A percentile compares a stretch with the other conserved stretches of the same genome.
Conservation (phyloP, 2,797 vertebrate species). For the Spinus olivaceus region DNA sequence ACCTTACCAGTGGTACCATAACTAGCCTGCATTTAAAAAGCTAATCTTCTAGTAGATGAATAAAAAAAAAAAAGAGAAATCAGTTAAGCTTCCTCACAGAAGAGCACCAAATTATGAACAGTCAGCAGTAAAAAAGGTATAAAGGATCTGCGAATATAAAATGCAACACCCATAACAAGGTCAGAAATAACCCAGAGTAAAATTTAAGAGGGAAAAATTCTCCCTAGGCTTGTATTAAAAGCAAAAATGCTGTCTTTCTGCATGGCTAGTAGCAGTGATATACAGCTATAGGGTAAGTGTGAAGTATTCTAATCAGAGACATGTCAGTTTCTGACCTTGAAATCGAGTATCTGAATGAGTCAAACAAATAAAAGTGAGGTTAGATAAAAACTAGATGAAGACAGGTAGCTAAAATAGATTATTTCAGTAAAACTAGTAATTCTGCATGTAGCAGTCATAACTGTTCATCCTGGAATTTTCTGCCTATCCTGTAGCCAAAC, state of each 20-base stretch:
- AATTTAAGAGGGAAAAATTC: slow-evolving; percentile 1
- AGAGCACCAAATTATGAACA: neutral
- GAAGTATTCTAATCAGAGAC: neutral
- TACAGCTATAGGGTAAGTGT: neutral
- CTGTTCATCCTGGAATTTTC: neutral
- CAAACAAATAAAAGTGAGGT: neutral
- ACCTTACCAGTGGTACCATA: neutral
- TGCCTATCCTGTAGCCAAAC: neutral
- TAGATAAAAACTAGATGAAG: neutral
- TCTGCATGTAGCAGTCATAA: neutral
- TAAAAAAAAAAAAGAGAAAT: neutral
- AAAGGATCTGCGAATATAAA: neutral
- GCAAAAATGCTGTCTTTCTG: neutral
- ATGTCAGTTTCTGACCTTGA: neutral
- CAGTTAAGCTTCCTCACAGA: neutral
- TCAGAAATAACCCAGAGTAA: neutral
- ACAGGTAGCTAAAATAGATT: neutral
- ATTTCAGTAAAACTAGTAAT: neutral
- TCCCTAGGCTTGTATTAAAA: neutral
- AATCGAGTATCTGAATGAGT: neutral
- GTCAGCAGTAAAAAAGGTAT: neutral
- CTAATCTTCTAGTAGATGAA: neutral
- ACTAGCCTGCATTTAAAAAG: neutral
- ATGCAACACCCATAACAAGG: neutral
- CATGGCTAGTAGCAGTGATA: neutral